Conservation (phyloP, 2,888 invertebrate genomes). For the Cantharis lateralis region DNA sequence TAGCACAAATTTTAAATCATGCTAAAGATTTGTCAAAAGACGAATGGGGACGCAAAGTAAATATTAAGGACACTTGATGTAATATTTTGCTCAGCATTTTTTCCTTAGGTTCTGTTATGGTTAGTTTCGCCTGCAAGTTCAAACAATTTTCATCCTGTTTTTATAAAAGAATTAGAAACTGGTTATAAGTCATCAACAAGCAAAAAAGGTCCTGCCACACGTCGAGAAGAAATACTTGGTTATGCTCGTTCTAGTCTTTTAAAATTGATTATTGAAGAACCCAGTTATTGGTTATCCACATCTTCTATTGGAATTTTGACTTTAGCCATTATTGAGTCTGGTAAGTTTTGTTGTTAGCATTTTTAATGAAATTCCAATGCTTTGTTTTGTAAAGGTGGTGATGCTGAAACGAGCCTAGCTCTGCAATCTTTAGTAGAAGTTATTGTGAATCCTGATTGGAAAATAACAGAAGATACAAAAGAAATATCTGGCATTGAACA, state of each 20-base stretch:
- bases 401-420: slow-evolving; percentile 50
- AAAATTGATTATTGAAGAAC: slow-evolving; percentile 56
- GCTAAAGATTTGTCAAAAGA: slow-evolving; percentile 72
- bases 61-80: neutral
- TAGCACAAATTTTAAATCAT: slow-evolving; percentile 70
- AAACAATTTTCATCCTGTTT: slow-evolving; percentile 80
- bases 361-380: neutral
- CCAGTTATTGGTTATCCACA: slow-evolving; percentile 70
- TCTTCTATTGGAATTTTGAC: slow-evolving; percentile 71
- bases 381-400: slow-evolving; percentile 32
- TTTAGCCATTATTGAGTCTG: slow-evolving; percentile 71
- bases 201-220: slow-evolving; percentile 71
- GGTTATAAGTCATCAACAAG: slow-evolving; percentile 74
- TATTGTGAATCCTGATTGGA: slow-evolving; percentile 61
- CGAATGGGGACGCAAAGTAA: slow-evolving; percentile 84
- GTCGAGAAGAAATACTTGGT: slow-evolving; percentile 69
- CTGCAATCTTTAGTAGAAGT: slow-evolving; percentile 57
- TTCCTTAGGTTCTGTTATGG: slow-evolving; percentile 73
- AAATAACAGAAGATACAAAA: slow-evolving; percentile 56
- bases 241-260: slow-evolving; percentile 44
- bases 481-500: slow-evolving; percentile 69
- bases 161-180: slow-evolving; percentile 72
- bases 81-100: slow-evolving; percentile 1
- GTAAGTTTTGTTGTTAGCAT: slow-evolving; percentile 45
- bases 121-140: slow-evolving; percentile 82